These are phyloP conservation scores for Smittia aterrima DNA, from an alignment of 2,888 invertebrate genomes.

Conservation along the genomic window DNA sequence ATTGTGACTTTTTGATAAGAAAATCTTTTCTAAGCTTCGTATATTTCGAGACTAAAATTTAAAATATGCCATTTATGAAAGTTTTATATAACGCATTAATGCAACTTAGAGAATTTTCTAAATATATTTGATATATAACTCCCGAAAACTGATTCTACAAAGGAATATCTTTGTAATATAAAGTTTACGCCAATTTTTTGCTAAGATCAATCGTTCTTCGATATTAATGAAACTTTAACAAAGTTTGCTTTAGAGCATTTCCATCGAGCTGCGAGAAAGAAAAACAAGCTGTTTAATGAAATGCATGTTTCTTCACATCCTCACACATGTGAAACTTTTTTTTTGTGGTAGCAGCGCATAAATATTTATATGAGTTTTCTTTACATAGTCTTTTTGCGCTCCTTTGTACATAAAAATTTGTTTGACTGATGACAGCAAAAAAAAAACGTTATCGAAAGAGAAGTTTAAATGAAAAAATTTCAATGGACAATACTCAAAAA, in stretches of 20 bases:
- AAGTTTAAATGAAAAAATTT: background rate
- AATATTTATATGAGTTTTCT: conserved; percentile 7
- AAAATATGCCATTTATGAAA: background rate
- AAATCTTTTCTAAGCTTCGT: background rate
- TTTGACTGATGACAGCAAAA: background rate
- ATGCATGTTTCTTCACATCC: conserved; percentile 21
- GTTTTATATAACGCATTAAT: background rate
- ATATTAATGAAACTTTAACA: background rate
- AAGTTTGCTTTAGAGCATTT: background rate
- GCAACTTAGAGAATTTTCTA: background rate
- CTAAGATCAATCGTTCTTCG: conserved; percentile 2
- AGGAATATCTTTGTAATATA: too few relatives aligned
- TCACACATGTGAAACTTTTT: conserved; percentile 5
- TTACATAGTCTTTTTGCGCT: background rate
- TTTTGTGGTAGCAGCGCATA: background rate
- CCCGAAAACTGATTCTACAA: too few relatives aligned
- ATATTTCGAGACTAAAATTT: background rate
- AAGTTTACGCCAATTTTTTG: too few relatives aligned
- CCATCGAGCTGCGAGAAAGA: background rate
- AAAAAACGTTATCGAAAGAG: background rate
- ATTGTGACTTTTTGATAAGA: conserved; percentile 6
- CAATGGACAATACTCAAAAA: too few relatives aligned
- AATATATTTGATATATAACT: too few relatives aligned
- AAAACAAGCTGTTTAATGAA: conserved; percentile 5
- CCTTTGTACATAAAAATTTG: background rate